Conservation (phyloP, 2,113 vertebrate species). For the Entomyzon cyanotis region DNA sequence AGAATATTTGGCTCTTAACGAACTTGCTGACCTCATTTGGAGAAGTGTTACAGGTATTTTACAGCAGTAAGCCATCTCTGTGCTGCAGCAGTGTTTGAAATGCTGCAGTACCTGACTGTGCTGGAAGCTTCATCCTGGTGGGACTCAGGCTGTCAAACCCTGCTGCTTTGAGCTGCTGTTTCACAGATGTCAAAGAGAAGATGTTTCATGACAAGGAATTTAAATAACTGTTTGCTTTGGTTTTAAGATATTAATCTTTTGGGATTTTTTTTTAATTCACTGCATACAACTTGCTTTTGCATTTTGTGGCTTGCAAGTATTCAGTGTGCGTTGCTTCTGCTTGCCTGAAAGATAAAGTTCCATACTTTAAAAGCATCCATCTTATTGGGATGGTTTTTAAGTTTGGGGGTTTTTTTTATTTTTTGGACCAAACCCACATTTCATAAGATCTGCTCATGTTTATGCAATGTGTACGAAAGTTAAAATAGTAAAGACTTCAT, state of each 20-base stretch:
- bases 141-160: background rate
- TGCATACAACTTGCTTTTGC: background rate
- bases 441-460: background rate
- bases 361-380: background rate
- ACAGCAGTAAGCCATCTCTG: background rate
- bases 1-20: background rate
- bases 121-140: background rate
- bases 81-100: background rate
- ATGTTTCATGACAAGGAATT: background rate
- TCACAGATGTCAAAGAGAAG: background rate
- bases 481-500: background rate
- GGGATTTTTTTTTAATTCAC: background rate
- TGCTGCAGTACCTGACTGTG: fast-evolving
- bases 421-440: background rate
- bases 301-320: background rate
- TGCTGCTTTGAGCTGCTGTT: background rate
- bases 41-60: background rate
- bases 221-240: background rate
- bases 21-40: background rate
- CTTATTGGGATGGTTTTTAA: background rate
- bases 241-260: background rate
- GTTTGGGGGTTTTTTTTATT: background rate
- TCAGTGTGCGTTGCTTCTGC: background rate
- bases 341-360: background rate
- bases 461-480: background rate